Conservation (phyloP, 1,140 invertebrate species). For the Sipha flava region DNA sequence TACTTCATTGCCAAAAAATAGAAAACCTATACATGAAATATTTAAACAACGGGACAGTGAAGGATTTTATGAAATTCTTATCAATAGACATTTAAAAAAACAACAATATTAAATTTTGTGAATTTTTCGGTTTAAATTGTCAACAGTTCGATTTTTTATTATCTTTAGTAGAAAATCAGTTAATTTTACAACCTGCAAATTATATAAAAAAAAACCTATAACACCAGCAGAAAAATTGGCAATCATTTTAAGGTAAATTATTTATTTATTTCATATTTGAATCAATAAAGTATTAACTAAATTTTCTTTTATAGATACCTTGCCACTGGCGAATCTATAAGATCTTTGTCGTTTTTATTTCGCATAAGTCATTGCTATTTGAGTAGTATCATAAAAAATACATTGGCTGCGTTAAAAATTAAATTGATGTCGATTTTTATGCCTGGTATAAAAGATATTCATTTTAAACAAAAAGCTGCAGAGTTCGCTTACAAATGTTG, state of each 20-base stretch:
- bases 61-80: not conserved
- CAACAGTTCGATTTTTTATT: not conserved
- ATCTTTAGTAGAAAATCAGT: not conserved
- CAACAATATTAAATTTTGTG: not conserved
- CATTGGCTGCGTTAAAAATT: not conserved
- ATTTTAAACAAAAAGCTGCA: too few relatives aligned
- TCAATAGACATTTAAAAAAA: not conserved
- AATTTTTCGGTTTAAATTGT: not conserved
- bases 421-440: too few relatives aligned
- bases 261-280: not conserved
- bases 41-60: not conserved
- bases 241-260: too few relatives aligned
- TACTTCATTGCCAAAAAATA: not conserved
- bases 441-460: too few relatives aligned
- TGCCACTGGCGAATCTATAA: not conserved
- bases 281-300: not conserved
- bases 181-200: not conserved
- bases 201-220: not conserved
- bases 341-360: not conserved
- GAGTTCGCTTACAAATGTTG: too few relatives aligned
- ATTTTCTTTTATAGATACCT: not conserved
- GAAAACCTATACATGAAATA: not conserved
- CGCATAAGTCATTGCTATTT: not conserved
- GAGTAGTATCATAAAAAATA: not conserved
- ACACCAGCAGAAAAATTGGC: not conserved